Percentiles rank a stretch among this genome's conserved stretches.
Conservation (phyloP, 53 echinoderm and acorn worm species). For the Mesocentrotus franciscanus region DNA sequence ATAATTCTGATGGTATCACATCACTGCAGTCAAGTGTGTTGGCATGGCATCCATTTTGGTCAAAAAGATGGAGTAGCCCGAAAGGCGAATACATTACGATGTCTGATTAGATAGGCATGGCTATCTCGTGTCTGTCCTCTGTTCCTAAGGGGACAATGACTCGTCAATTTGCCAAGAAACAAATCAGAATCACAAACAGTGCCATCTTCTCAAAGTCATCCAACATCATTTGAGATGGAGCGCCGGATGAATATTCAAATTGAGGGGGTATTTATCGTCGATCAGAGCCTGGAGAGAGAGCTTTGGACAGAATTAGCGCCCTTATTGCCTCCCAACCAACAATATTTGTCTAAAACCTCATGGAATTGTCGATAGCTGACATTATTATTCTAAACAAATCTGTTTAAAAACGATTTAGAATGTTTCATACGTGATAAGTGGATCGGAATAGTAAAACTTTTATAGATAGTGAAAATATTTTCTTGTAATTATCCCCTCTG, state of each 20-base stretch:
- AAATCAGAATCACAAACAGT: conserved; percentile 46
- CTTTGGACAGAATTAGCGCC: neutral
- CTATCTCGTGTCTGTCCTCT: conserved; percentile 31
- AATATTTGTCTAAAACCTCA: neutral
- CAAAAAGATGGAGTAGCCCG: conserved; percentile 53
- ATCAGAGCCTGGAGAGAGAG: neutral
- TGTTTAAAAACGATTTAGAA: neutral
- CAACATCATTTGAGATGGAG: conserved; percentile 33
- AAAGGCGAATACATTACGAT: conserved; percentile 57
- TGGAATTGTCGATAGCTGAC: neutral
- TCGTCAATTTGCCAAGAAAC: conserved; percentile 33
- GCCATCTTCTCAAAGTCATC: conserved; percentile 29
- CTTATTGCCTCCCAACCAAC: neutral
- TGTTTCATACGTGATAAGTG: conserved; percentile 13
- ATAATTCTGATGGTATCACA: conserved; percentile 63
- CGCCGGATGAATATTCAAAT: conserved; percentile 41
- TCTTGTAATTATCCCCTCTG: conserved; percentile 53
- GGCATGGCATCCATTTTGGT: conserved; percentile 1
- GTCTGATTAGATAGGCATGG: conserved; percentile 59
- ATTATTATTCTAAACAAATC: neutral
- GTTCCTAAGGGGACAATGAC: conserved; percentile 55
- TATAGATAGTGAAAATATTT: conserved; percentile 24
- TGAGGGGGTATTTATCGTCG: conserved; percentile 10
- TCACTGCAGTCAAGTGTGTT: conserved; percentile 39
- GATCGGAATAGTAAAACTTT: neutral